These are phyloP conservation scores for Sinotaia quadrata DNA, from an alignment of 2,888 invertebrate genomes.

Conservation along the genomic window DNA sequence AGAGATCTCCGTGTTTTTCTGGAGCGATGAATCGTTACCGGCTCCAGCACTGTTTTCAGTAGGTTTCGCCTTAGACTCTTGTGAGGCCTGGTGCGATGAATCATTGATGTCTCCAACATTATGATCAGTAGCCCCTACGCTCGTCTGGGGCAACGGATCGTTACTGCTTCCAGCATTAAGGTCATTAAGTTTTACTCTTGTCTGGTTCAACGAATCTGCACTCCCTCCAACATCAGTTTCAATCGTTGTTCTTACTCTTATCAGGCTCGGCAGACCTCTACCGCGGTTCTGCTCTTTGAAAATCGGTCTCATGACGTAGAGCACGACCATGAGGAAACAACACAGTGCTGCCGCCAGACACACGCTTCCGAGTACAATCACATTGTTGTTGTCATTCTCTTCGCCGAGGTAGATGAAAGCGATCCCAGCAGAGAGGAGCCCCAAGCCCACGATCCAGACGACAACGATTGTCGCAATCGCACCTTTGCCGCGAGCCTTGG, in stretches of 20 bases:
- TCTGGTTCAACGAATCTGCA: no score
- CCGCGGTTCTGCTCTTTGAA: neutral
- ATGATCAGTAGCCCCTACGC: no score
- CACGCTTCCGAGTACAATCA: conserved; percentile 4
- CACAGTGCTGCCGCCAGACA: conserved; percentile 1
- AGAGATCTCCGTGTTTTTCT: no score
- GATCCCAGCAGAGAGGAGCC: neutral
- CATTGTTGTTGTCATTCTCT: conserved; percentile 16
- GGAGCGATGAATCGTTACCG: no score
- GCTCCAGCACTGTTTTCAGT: no score
- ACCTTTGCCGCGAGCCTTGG: neutral
- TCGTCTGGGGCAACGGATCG: neutral
- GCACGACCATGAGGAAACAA: neutral
- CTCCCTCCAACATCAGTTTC: no score
- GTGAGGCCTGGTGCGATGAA: no score
- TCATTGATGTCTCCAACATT: no score
- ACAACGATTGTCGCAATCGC: neutral
- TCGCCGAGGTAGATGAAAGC: conserved; percentile 10
- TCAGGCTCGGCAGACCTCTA: no score
- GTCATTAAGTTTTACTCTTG: no score
- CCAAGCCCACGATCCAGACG: neutral
- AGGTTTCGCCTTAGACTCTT: no score
- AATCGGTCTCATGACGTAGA: neutral
- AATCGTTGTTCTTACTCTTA: no score
- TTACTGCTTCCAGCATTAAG: neutral